Percentiles rank a stretch among this genome's conserved stretches.
Evolutionary conservation across 1,140 invertebrate species (phyloP).

Genomic region (Drosophila lowei): DNA sequence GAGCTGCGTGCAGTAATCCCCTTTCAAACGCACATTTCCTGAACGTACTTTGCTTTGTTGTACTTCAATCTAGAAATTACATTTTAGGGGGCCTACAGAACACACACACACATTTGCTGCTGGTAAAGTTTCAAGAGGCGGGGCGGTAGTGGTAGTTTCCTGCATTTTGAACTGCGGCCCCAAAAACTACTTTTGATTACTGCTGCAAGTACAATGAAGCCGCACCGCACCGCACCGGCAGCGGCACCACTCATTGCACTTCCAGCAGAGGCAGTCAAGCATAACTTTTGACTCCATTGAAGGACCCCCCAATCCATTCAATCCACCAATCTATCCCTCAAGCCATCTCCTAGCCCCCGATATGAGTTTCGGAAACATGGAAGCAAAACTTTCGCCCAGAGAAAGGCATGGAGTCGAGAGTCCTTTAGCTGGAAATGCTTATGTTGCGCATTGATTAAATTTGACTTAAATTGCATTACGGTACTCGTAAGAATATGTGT

Average conservation of each 20-base stretch:
- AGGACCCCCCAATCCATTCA: neutral
- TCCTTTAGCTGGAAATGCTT: slow-evolving; percentile 41
- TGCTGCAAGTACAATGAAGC: slow-evolving; percentile 62
- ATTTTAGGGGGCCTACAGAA: neutral
- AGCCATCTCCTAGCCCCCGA: slow-evolving; percentile 18
- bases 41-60: neutral
- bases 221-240: slow-evolving; percentile 15
- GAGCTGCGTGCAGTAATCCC: no score
- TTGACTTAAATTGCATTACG: slow-evolving; percentile 76
- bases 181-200: slow-evolving; percentile 77
- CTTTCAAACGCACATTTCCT: no score
- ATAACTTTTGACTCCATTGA: slow-evolving; percentile 79
- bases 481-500: neutral
- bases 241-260: slow-evolving; percentile 51
- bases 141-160: slow-evolving; percentile 60
- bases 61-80: slow-evolving; percentile 26
- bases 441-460: slow-evolving; percentile 78
- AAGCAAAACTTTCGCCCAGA: neutral
- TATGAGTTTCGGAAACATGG: slow-evolving; percentile 56
- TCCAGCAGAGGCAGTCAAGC: slow-evolving; percentile 55
- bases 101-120: slow-evolving; percentile 46
- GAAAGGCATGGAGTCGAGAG: slow-evolving; percentile 37
- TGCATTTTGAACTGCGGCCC: slow-evolving; percentile 31
- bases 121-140: slow-evolving; percentile 66
- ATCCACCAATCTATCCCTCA: slow-evolving; percentile 28